Evolutionary conservation across 2,888 invertebrate species (phyloP), one percentile per base, ranked within the genome.

Genomic region (Leptura quadrifasciata): DNA sequence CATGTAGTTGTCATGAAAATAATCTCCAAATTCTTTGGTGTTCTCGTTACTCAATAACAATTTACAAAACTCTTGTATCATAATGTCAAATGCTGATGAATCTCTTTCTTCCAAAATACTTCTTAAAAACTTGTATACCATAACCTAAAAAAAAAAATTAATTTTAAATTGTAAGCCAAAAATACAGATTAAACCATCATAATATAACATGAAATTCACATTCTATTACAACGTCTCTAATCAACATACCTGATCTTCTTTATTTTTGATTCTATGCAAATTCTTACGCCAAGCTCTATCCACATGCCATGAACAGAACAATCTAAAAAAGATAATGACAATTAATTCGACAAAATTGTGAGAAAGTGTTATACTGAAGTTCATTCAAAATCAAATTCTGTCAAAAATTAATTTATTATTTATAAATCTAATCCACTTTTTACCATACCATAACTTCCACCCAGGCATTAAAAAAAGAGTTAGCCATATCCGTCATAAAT

Each of bases 401-500:
- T 17, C n/a, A n/a, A 55, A 18, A 55, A 9, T 9, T 55, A 20
- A n/a, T n/a, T n/a, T n/a, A 55, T 17, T 18, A 18, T 55, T 18
- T 55, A 55, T 17, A 20, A n/a, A n/a, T n/a, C n/a, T 55, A 18
- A n/a, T 8, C 2, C 9, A 55, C 17, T 17, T 55, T 55, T 8
- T 3, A 27, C 15, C n/a, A n/a, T n/a, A n/a, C n/a, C 68, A 70
- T 65, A 12, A 77, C 57, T 55, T 58, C 27, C 24, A 67, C n/a
- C 76, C 77, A 79, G 9, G 76, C 75, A 70, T 68, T 69, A 71
- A 47, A 76, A 61, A 35, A 79, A 6, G 35, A 8, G 18, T 70
- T 52, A 39, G 68, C 77, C 74, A 77, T 72, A 67, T 79, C 79
- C 12, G 79, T 72, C 73, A 79, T 79, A 61, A 79, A 77, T 31